Evolutionary conservation across 30 jellyfish, hydroid and myxozoan genomes (phyloP).

Genomic region (Aurelia aurita): DNA sequence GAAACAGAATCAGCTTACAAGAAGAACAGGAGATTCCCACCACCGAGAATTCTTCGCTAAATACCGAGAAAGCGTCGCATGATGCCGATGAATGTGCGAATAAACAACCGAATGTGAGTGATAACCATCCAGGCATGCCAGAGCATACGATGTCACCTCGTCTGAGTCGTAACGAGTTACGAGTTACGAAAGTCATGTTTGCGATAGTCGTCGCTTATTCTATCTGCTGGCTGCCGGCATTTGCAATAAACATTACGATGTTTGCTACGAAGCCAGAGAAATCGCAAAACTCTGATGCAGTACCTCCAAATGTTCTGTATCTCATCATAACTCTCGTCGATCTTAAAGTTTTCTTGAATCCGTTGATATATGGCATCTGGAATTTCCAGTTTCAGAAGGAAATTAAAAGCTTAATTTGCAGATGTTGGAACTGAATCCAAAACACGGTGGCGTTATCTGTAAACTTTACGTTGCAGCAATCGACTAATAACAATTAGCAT

Average conservation of each 20-base stretch:
- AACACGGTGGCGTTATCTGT: too few relatives aligned
- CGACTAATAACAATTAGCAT: too few relatives aligned
- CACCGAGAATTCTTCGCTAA: neutral
- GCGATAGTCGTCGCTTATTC: slow-evolving; percentile 69
- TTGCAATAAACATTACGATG: slow-evolving; percentile 54
- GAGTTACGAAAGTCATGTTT: slow-evolving; percentile 80
- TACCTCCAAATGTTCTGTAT: slow-evolving; percentile 16
- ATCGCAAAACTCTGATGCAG: neutral
- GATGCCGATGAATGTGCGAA: neutral
- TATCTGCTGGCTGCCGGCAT: slow-evolving; percentile 94
- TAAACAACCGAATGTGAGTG: too few relatives aligned
- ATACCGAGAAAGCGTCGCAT: neutral
- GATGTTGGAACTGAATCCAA: neutral
- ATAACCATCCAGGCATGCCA: too few relatives aligned
- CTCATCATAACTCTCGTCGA: slow-evolving; percentile 74
- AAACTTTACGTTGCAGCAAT: too few relatives aligned
- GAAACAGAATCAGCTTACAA: slow-evolving; percentile 1
- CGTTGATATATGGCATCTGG: slow-evolving; percentile 42
- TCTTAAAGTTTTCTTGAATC: slow-evolving; percentile 71
- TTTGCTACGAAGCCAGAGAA: slow-evolving; percentile 1
- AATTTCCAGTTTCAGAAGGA: slow-evolving; percentile 7
- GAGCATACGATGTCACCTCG: neutral
- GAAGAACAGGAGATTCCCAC: too few relatives aligned
- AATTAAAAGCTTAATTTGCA: slow-evolving; percentile 3
- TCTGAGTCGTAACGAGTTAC: slow-evolving; percentile 34